These are phyloP conservation scores for Anodontia alba DNA, from an alignment of 2,888 invertebrate genomes.

Conservation along the genomic window DNA sequence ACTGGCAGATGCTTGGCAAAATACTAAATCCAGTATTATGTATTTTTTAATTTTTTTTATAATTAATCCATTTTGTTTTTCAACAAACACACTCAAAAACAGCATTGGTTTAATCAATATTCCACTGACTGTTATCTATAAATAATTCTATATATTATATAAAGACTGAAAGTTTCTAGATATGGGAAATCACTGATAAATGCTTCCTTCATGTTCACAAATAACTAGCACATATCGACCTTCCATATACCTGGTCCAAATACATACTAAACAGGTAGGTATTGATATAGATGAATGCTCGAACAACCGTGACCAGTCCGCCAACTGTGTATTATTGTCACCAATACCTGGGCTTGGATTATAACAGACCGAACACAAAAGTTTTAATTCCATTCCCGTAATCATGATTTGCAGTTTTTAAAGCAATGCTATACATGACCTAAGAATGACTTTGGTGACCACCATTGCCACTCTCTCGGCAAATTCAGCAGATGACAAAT, in stretches of 20 bases:
- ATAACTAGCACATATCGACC: background rate
- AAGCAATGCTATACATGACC: background rate
- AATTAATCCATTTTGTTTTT: no score
- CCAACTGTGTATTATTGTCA: background rate
- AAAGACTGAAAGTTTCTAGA: background rate
- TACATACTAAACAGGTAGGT: slow-evolving; percentile 3
- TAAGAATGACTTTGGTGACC: background rate
- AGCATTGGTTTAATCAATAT: background rate
- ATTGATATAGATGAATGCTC: background rate
- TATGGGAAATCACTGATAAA: background rate
- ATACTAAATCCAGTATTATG: no score
- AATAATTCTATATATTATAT: no score
- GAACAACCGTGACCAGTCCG: background rate
- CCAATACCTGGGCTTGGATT: slow-evolving; percentile 4
- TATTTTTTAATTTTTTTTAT: no score
- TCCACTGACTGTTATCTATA: background rate
- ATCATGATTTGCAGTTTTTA: slow-evolving; percentile 10
- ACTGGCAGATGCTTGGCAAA: no score
- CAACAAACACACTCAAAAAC: no score
- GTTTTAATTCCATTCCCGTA: slow-evolving; percentile 8
- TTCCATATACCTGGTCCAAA: background rate
- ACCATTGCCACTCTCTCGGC: no score
- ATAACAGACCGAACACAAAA: background rate
- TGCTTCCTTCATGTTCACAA: background rate
- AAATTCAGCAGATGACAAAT: no score